Conservation (phyloP, 2,888 invertebrate species). For the Drosophila longiperda region DNA sequence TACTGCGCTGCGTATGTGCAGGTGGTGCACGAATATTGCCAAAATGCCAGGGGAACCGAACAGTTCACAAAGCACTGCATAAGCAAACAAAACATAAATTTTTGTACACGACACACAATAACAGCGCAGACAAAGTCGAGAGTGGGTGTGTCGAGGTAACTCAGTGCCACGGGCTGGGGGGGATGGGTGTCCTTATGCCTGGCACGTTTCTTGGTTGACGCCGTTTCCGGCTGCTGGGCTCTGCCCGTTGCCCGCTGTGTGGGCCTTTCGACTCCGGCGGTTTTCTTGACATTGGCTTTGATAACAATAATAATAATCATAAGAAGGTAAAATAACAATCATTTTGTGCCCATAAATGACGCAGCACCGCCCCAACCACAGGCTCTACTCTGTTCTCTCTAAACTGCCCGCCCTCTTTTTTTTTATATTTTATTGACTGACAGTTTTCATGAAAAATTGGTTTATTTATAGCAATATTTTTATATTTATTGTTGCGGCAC, state of each 20-base stretch:
- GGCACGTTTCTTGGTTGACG: constrained; percentile 58
- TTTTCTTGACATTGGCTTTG: constrained; percentile 70
- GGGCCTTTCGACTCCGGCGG: constrained; percentile 26
- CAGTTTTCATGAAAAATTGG: constrained; percentile 64
- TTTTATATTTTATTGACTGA: constrained; percentile 70
- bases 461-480: constrained; percentile 68
- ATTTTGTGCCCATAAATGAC: constrained; percentile 70
- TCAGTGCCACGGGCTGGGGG: neutral
- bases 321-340: constrained; percentile 72
- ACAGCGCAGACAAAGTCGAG: neutral
- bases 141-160: constrained; percentile 25
- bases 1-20: constrained; percentile 45
- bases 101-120: constrained; percentile 41
- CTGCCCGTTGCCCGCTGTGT: constrained; percentile 19
- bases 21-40: constrained; percentile 14
- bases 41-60: constrained; percentile 5
- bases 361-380: constrained; percentile 31
- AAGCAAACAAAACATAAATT: constrained; percentile 78
- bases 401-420: constrained; percentile 14
- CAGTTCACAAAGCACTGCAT: constrained; percentile 72
- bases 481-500: constrained; percentile 58
- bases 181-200: constrained; percentile 45
- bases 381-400: constrained; percentile 1
- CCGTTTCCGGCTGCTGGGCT: constrained; percentile 42
- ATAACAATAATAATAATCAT: constrained; percentile 72